Conservation (phyloP, 2,888 invertebrate genomes). For the Camptogramma bilineatum region DNA sequence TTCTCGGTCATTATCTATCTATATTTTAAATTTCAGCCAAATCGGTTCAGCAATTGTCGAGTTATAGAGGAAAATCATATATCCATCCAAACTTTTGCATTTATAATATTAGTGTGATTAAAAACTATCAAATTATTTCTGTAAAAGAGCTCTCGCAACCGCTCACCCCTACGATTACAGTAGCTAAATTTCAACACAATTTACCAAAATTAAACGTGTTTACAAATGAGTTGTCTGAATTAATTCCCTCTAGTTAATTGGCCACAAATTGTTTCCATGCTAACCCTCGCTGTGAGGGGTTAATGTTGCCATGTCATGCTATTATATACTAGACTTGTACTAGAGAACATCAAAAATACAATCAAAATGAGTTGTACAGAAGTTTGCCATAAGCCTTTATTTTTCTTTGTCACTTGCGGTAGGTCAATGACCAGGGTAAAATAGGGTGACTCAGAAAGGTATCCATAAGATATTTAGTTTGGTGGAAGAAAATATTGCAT, state of each 20-base stretch:
- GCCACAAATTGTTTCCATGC: slow-evolving; percentile 52
- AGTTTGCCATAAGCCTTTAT: background rate
- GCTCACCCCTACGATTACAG: background rate
- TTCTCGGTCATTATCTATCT: no score
- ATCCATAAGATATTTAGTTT: background rate
- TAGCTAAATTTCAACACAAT: slow-evolving; percentile 14
- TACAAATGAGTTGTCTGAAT: slow-evolving; percentile 47
- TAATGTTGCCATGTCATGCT: slow-evolving; percentile 43
- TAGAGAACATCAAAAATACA: background rate
- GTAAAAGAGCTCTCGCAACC: background rate
- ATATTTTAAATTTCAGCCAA: no score
- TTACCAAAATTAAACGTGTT: slow-evolving; percentile 30
- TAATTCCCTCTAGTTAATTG: slow-evolving; percentile 47
- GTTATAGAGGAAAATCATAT: no score
- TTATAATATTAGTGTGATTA: no score
- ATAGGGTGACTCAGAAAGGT: background rate
- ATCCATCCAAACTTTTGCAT: no score
- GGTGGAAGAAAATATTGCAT: background rate
- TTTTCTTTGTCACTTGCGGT: background rate
- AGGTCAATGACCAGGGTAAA: background rate
- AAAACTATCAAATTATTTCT: no score
- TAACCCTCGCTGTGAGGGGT: slow-evolving; percentile 32
- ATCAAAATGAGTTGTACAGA: background rate
- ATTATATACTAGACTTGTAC: slow-evolving; percentile 15
- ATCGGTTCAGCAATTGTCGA: no score